These are phyloP conservation scores for Papilio polyxenes DNA, from an alignment of 1,140 invertebrate genomes.

Conservation along the genomic window DNA sequence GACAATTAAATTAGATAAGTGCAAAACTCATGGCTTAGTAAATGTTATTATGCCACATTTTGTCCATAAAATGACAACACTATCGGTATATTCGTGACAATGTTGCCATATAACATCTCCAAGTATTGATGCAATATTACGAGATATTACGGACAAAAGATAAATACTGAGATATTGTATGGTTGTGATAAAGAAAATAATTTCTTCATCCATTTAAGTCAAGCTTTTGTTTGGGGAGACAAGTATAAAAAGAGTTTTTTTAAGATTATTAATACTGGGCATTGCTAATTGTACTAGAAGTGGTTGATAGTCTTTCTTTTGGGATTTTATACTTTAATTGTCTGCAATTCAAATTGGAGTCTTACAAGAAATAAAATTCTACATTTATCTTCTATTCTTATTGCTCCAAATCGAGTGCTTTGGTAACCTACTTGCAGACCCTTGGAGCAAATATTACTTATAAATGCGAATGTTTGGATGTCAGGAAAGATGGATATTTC, in stretches of 20 bases:
- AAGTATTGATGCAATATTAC: slow-evolving; percentile 29
- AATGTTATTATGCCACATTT: slow-evolving; percentile 32
- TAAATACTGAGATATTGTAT: not conserved
- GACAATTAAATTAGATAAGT: slow-evolving; percentile 36
- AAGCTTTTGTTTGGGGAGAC: not conserved
- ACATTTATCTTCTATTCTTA: not conserved
- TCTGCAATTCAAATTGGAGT: not conserved
- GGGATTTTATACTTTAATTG: not conserved
- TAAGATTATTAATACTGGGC: not conserved
- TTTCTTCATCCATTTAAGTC: not conserved
- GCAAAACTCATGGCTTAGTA: slow-evolving; percentile 10
- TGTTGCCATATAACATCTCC: slow-evolving; percentile 39
- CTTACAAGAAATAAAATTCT: not conserved
- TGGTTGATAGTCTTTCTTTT: not conserved
- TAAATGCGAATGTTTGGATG: too few species aligned
- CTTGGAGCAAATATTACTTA: too few species aligned
- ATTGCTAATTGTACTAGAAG: not conserved
- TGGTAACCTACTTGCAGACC: too few species aligned
- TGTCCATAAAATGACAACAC: slow-evolving; percentile 32
- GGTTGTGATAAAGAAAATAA: not conserved
- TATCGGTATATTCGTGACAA: slow-evolving; percentile 38
- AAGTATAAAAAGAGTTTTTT: not conserved
- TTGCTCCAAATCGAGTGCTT: not conserved
- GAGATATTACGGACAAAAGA: slow-evolving; percentile 14
- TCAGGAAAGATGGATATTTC: too few species aligned